Conservation (phyloP, 2,113 vertebrate genomes). For the Cichladusa arquata region DNA sequence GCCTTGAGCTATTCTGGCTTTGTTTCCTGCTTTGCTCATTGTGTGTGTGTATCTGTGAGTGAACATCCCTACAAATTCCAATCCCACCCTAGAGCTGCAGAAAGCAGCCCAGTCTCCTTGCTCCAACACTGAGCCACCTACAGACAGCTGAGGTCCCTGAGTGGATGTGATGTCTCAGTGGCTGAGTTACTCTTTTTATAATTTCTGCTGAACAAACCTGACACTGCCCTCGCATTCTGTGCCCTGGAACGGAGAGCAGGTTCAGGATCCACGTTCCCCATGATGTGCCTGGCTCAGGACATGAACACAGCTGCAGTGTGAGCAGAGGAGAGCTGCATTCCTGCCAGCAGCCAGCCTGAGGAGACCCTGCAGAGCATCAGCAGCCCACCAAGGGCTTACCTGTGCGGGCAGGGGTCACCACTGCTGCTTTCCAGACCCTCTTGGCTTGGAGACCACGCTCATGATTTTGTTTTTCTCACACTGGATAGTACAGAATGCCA, state of each 20-base stretch:
- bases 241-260: not conserved
- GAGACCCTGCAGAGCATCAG: not conserved
- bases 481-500: fast-evolving
- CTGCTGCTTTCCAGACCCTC: not conserved
- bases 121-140: not conserved
- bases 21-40: conserved; percentile 6
- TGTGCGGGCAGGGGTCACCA: too few relatives aligned
- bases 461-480: not conserved
- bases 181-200: not conserved
- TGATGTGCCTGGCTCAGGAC: not conserved
- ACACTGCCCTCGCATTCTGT: not conserved
- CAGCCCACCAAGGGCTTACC: not conserved
- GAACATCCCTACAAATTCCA: not conserved
- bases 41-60: not conserved
- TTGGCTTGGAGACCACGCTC: not conserved
- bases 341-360: not conserved
- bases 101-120: not conserved
- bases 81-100: not conserved
- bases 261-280: not conserved
- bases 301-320: not conserved
- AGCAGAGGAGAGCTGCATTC: not conserved
- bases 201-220: not conserved
- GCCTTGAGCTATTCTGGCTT: conserved; percentile 50
- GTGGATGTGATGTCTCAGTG: not conserved
- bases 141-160: not conserved